Percentiles rank a stretch among this genome's conserved stretches.
Conservation (phyloP, 2,888 invertebrate species). For the Acanthosepion esculentum region DNA sequence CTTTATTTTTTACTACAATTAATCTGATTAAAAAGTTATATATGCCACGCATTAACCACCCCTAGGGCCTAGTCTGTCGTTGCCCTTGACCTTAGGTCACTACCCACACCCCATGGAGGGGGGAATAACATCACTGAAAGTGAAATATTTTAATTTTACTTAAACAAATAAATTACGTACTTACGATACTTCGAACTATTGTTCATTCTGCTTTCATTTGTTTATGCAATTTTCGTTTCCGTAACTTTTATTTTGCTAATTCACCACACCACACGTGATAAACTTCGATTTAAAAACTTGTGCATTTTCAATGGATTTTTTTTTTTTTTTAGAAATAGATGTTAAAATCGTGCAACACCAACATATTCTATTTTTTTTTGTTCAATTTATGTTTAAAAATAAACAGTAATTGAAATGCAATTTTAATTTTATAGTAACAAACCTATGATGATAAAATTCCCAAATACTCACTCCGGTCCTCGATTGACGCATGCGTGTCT, state of each 20-base stretch:
- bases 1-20: constrained; percentile 20
- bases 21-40: background rate
- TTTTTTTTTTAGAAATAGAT: background rate
- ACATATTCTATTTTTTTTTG: no score
- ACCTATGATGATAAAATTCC: background rate
- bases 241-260: background rate
- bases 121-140: background rate
- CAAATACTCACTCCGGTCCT: background rate
- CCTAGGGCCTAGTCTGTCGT: background rate
- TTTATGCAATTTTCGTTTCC: no score
- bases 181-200: background rate
- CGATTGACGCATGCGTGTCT: background rate
- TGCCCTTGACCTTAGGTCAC: constrained; percentile 33
- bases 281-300: background rate
- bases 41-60: background rate
- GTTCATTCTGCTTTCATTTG: background rate
- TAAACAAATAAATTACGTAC: background rate
- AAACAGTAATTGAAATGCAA: background rate
- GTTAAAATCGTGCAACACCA: no score
- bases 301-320: background rate
- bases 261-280: background rate
- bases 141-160: background rate
- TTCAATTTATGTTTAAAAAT: background rate
- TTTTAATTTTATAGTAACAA: background rate
- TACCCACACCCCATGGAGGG: background rate